Conservation (phyloP, 2,113 vertebrate genomes). For the Cinclus mexicanus region DNA sequence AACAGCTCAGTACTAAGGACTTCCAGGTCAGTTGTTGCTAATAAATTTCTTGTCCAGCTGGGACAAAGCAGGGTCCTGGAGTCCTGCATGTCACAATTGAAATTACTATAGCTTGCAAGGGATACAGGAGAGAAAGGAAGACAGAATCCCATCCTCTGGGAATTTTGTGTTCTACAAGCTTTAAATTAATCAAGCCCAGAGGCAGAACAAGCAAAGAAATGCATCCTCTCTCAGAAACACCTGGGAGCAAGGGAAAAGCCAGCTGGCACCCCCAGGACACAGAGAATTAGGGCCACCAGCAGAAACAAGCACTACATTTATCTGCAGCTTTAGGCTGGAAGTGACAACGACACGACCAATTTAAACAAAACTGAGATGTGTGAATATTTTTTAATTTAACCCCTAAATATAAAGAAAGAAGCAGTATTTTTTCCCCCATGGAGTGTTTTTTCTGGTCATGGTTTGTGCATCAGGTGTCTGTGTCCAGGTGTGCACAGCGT, state of each 20-base stretch:
- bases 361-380: background rate
- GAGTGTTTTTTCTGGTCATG: background rate
- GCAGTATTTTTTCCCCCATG: background rate
- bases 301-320: background rate
- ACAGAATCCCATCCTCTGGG: background rate
- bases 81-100: background rate
- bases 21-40: background rate
- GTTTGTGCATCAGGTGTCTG: accelerated
- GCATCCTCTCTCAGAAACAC: background rate
- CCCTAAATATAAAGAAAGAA: background rate
- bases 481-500: accelerated
- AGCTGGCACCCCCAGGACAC: background rate
- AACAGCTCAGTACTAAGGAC: background rate
- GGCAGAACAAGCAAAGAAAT: background rate
- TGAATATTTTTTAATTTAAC: background rate
- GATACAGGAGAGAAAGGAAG: background rate
- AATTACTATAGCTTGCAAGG: background rate
- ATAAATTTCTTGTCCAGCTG: background rate
- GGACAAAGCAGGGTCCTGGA: background rate
- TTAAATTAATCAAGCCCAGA: background rate
- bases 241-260: background rate
- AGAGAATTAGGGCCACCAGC: accelerated
- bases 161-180: background rate
- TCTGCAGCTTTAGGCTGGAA: background rate
- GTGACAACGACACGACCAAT: background rate